These are phyloP conservation scores for Tethea ocularis DNA, from an alignment of 2,888 invertebrate species.

Conservation along the genomic window DNA sequence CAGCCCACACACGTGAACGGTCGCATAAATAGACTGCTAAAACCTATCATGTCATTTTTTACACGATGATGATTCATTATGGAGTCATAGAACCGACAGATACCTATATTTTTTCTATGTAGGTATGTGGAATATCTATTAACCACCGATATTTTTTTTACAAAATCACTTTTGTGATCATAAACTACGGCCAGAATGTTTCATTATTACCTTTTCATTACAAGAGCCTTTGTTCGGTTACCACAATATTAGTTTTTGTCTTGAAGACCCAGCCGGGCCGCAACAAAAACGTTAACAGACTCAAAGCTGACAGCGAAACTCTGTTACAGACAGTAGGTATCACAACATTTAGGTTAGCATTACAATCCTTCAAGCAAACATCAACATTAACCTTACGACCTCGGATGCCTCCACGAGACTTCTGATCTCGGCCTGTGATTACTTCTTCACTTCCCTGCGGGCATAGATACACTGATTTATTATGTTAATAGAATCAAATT, in stretches of 20 bases:
- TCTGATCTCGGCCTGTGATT: conserved; percentile 50
- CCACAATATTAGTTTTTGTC: conserved; percentile 66
- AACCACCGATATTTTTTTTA: conserved; percentile 27
- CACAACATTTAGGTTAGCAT: conserved; percentile 31
- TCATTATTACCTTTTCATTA: conserved; percentile 58
- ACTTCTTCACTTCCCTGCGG: conserved; percentile 39
- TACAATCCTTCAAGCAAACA: conserved; percentile 53
- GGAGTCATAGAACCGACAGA: background rate
- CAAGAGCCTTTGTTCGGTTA: conserved; percentile 57
- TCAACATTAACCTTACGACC: conserved; percentile 55
- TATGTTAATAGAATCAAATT: conserved; percentile 70
- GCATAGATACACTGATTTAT: conserved; percentile 58
- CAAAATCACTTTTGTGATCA: conserved; percentile 24
- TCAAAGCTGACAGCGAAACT: conserved; percentile 44
- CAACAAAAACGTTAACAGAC: conserved; percentile 54
- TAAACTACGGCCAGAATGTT: conserved; percentile 33
- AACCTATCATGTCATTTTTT: background rate
- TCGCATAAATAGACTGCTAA: background rate
- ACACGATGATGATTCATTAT: background rate
- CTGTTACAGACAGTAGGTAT: conserved; percentile 35
- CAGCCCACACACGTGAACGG: background rate
- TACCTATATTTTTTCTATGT: background rate
- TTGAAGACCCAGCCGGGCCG: conserved; percentile 19
- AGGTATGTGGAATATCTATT: background rate
- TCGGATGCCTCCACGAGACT: conserved; percentile 40